A percentile compares a stretch with the other conserved stretches of the same genome.
Evolutionary conservation across 1,140 invertebrate species (phyloP).

Genomic region (Heliconius melpomene): DNA sequence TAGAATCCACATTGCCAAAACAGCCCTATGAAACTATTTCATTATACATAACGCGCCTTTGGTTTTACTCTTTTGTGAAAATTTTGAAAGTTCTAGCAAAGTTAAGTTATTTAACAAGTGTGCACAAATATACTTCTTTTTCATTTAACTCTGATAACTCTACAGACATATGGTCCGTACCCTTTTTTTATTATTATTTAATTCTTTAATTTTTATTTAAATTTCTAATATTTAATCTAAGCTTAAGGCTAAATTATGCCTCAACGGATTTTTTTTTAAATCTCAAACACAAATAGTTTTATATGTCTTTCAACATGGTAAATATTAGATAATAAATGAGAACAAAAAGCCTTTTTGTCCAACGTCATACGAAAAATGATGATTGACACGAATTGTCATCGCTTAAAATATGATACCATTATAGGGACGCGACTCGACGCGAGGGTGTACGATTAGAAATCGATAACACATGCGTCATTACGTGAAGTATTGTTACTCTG

Average conservation of each 20-base stretch:
- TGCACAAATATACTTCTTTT: too few species aligned
- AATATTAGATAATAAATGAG: background rate
- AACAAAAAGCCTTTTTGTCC: background rate
- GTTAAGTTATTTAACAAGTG: background rate
- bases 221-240: too few species aligned
- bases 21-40: background rate
- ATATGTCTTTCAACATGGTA: background rate
- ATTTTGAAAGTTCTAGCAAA: background rate
- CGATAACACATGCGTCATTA: constrained; percentile 71
- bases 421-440: constrained; percentile 38
- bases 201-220: too few species aligned
- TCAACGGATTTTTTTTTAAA: too few species aligned
- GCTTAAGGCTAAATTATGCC: too few species aligned
- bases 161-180: too few species aligned
- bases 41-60: background rate
- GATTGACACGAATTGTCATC: constrained; percentile 19
- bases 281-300: too few species aligned
- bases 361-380: constrained; percentile 18
- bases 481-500: constrained; percentile 61
- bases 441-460: constrained; percentile 74
- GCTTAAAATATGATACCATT: constrained; percentile 38
- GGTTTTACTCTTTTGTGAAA: background rate
- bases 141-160: too few species aligned
- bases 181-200: too few species aligned
- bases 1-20: constrained; percentile 28